A percentile compares a stretch with the other conserved stretches of the same genome.
Conservation (phyloP, 2,888 invertebrate species). For the Aphrophora alni region DNA sequence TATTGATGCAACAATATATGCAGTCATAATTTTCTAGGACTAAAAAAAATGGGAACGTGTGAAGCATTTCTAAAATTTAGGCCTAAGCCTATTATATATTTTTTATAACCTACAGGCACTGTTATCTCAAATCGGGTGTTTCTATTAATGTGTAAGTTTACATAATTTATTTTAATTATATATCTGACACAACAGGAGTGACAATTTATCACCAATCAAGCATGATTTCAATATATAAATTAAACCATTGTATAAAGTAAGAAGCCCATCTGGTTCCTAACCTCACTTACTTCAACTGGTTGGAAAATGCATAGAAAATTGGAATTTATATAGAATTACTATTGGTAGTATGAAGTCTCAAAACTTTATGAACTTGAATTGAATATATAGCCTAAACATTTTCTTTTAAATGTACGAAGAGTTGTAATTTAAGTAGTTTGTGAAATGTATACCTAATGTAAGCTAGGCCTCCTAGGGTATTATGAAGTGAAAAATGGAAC, state of each 20-base stretch:
- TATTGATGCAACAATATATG: neutral
- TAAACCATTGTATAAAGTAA: neutral
- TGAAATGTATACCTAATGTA: too few relatives aligned
- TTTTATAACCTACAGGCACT: neutral
- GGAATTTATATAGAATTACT: too few relatives aligned
- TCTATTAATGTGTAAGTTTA: neutral
- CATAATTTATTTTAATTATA: too few relatives aligned
- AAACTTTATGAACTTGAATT: too few relatives aligned
- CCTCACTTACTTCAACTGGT: neutral
- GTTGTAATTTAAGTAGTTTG: too few relatives aligned
- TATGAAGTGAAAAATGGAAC: neutral
- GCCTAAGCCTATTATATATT: neutral
- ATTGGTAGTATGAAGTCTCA: too few relatives aligned
- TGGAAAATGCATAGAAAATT: too few relatives aligned
- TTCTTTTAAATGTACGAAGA: too few relatives aligned
- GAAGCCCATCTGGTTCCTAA: neutral
- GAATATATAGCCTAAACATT: too few relatives aligned
- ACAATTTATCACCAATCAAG: neutral
- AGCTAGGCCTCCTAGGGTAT: too few relatives aligned
- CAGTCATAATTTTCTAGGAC: neutral
- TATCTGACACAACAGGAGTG: neutral
- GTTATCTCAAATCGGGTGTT: neutral
- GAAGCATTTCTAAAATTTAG: neutral
- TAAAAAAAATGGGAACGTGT: neutral
- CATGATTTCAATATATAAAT: neutral